Evolutionary conservation across 2,797 vertebrate species (phyloP).

Genomic region (Protosalanx chinensis): DNA sequence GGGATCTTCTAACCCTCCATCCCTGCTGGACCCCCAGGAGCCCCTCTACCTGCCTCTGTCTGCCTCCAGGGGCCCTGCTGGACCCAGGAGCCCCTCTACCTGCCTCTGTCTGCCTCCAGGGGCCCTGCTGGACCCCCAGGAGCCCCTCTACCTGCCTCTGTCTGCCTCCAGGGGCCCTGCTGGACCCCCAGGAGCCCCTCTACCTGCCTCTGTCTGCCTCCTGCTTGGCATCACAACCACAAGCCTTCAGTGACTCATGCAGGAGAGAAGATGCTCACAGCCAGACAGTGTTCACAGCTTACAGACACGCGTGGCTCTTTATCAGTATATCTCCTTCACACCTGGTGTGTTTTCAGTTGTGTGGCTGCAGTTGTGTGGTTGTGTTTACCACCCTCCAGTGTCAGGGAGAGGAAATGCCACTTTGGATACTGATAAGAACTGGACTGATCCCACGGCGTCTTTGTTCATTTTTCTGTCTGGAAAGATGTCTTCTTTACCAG

Average conservation of each 20-base stretch:
- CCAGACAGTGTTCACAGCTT: background rate
- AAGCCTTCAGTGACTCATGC: background rate
- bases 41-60: no score
- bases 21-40: no score
- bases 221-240: background rate
- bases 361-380: background rate
- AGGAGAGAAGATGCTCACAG: background rate
- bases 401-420: background rate
- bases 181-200: no score
- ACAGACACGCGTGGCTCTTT: background rate
- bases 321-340: background rate
- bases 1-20: constrained; percentile 78
- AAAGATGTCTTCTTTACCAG: constrained; percentile 23
- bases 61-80: no score
- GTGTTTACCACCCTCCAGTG: background rate
- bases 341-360: background rate
- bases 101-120: background rate
- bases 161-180: no score
- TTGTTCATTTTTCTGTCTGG: constrained; percentile 3
- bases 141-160: no score
- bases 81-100: no score
- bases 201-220: background rate
- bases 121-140: no score
- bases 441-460: background rate
- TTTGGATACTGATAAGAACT: background rate